A percentile compares a stretch with the other conserved stretches of the same genome.
phyloP scores from a whole-genome alignment of 2,113 vertebrate genomes.

The Mus musculus region DNA sequence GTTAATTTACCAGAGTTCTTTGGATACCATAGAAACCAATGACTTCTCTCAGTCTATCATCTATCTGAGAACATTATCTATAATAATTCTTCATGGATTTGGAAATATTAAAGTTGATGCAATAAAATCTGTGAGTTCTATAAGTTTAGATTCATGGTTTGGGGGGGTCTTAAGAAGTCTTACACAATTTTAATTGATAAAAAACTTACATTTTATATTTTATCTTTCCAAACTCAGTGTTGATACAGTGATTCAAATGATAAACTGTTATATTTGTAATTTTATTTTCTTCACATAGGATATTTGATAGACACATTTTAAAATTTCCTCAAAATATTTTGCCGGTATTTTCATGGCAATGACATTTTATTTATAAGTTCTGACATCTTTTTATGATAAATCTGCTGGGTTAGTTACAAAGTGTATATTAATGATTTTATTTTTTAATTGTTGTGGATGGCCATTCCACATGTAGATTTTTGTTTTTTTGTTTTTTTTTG shows the following conservation, averaged over 20 bases:
- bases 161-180: neutral
- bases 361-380: neutral
- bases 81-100: neutral
- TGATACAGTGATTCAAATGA: neutral
- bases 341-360: conserved; percentile 8
- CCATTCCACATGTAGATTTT: conserved; percentile 30
- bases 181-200: conserved; percentile 30
- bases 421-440: neutral
- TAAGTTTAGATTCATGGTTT: neutral
- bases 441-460: neutral
- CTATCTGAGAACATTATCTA: conserved; percentile 20
- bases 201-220: conserved; percentile 33
- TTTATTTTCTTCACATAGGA: neutral
- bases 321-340: conserved; percentile 7
- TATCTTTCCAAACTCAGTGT: conserved; percentile 21
- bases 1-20: neutral
- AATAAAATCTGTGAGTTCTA: neutral
- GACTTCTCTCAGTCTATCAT: conserved; percentile 11
- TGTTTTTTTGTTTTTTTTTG: no score
- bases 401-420: conserved; percentile 7
- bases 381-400: conserved; percentile 9
- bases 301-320: neutral
- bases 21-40: neutral
- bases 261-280: neutral
- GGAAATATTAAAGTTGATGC: conserved; percentile 20